A percentile compares a stretch with the other conserved stretches of the same genome.
phyloP scores from a whole-genome alignment of 1,140 invertebrate species.

The Leguminivora glycinivorella region DNA sequence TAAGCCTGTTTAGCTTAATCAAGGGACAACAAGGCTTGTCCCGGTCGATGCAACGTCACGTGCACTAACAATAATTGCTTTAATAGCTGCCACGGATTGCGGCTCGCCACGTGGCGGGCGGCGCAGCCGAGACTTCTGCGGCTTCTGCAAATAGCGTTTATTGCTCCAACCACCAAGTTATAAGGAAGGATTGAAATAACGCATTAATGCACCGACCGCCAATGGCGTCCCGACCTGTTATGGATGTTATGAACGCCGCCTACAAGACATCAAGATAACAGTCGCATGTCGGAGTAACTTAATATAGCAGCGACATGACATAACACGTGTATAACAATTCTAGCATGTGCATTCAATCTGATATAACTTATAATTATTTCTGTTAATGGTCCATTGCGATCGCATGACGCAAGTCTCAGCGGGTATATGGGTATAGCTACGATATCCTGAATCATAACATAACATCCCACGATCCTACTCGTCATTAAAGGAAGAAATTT shows the following conservation, averaged over 20 bases:
- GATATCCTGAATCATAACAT: constrained; percentile 38
- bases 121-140: constrained; percentile 45
- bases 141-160: constrained; percentile 60
- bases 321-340: constrained; percentile 30
- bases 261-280: constrained; percentile 13
- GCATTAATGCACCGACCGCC: constrained; percentile 14
- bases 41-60: constrained; percentile 14
- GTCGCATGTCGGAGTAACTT: constrained; percentile 1
- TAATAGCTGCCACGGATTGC: constrained; percentile 14
- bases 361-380: constrained; percentile 41
- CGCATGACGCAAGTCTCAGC: constrained; percentile 56
- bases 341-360: constrained; percentile 45
- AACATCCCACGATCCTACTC: constrained; percentile 17
- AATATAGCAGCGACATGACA: constrained; percentile 11
- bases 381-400: constrained; percentile 46
- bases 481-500: constrained; percentile 13
- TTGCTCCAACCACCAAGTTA: constrained; percentile 44
- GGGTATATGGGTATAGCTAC: constrained; percentile 56
- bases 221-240: constrained; percentile 12
- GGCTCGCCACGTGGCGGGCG: constrained; percentile 31
- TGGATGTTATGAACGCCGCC: constrained; percentile 1
- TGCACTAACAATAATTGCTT: constrained; percentile 27
- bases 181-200: constrained; percentile 39
- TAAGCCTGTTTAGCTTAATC: constrained; percentile 19
- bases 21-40: constrained; percentile 11